Evolutionary conservation across 2,888 invertebrate genomes (phyloP), one percentile per base, ranked within the genome.

Genomic region (Hoplodrina blanda): DNA sequence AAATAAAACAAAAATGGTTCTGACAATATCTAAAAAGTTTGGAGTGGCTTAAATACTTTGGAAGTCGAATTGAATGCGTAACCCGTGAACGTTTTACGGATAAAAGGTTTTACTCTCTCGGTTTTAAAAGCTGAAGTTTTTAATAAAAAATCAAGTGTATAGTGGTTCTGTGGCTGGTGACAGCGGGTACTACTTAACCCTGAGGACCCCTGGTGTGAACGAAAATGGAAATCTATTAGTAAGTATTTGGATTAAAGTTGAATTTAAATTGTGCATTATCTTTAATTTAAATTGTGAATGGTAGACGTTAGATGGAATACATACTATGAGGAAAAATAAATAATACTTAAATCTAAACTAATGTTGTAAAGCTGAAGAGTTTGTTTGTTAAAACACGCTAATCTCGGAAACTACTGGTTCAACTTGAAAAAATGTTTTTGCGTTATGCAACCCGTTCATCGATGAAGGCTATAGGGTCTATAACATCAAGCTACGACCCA

Each of bases 41-140:
- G 10, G 50, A 73, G 57, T 44, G 55, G 50, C 54, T 81, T 46
- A 73, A 53, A 66, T 69, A 63, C 82, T 81, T 78, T 61, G 19
- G 8, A 69, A 81, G 60, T 73, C 25, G 54, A 78, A 81, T 81
- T 73, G 73, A 79, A 79, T 63, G 60, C 46, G 78, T 61, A 41
- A 54, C 54, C 62, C 37, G 49, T 53, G 10, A 73, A 54, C 54
- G 30, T 25, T 74, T 76, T 62, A 69, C 44, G 59, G 54, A 62
- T 69, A 61, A 69, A 63, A 69, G 55, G 60, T 76, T 80, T 75
- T 53, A 17, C 30, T 56, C 17, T 1, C 1, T 37, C 10, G 25
- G 8, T 53, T 64, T 57, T 61, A 59, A 60, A 57, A 66, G 20
- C 10, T 41, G 4, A 60, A 44, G 44, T 44, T 68, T 63, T 63